phyloP scores from a whole-genome alignment of 1,140 invertebrate genomes.

The Drosophila novamexicana region DNA sequence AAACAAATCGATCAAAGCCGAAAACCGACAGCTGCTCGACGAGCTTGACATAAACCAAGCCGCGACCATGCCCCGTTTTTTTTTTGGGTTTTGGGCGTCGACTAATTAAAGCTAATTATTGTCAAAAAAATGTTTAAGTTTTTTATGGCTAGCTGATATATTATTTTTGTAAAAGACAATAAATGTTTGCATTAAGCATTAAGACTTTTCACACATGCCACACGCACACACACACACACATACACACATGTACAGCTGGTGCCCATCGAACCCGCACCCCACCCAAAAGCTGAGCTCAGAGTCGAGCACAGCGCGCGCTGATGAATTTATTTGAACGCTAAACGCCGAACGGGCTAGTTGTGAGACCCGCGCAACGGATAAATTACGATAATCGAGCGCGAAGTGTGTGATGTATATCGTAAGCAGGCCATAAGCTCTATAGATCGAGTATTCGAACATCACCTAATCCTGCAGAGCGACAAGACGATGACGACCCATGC shows the following conservation, averaged over 20 bases:
- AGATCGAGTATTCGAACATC: background rate
- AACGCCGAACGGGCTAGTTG: constrained; percentile 76
- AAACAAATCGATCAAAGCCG: constrained; percentile 32
- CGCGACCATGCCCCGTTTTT: constrained; percentile 3
- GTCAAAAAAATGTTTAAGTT: constrained; percentile 47
- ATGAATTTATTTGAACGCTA: constrained; percentile 80
- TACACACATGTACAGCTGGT: background rate
- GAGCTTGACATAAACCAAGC: background rate
- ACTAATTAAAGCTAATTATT: constrained; percentile 71
- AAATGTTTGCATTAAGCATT: constrained; percentile 66
- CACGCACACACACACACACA: constrained; percentile 10
- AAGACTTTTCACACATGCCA: constrained; percentile 51
- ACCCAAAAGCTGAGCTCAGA: constrained; percentile 24
- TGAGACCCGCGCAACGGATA: constrained; percentile 54
- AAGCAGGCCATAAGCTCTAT: background rate
- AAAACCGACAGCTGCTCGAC: constrained; percentile 24
- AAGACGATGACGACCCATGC: constrained; percentile 59
- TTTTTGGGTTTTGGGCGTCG: constrained; percentile 2
- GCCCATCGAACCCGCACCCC: background rate
- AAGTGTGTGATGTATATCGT: constrained; percentile 29
- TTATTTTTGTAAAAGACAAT: constrained; percentile 24
- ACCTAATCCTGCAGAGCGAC: constrained; percentile 30
- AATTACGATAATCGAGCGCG: background rate
- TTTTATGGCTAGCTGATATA: constrained; percentile 36
- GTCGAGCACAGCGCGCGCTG: constrained; percentile 36